Evolutionary conservation across 2,113 vertebrate species (phyloP), one percentile per base, ranked within the genome.

Genomic region (Scomber colias): DNA sequence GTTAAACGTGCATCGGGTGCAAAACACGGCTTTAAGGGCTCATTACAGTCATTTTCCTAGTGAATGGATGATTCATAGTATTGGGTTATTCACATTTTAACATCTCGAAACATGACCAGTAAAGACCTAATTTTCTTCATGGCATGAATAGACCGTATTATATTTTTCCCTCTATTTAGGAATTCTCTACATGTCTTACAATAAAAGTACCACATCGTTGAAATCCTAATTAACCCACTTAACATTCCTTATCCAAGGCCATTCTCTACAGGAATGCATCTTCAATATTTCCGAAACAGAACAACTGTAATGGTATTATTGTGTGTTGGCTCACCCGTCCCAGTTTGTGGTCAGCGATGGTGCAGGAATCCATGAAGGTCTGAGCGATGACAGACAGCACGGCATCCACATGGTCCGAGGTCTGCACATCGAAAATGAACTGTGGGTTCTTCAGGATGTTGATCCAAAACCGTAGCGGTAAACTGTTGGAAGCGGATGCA

Each of bases 361-460:
- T 99, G 79, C 98, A 99, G 66, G 98, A 98, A 40, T 99, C 98
- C 97, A 99, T 99, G 90, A 99, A 99, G 71, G 98, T 99, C 95
- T 99, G 98, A 0, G 98, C 97, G 1, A 99, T 99, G 93, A 99
- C 98, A 2, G 98, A 96, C 60, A 99, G 95, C 87, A 99, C 97
- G 0, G 98, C 97, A 0, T 99, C 98, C 71, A 98, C 96, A 0
- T 97, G 97, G 79, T 99, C 98, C 0, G 97, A 98, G 0, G 97
- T 97, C 92, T 99, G 98, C 74, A 99, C 97, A 10, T 99, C 97
- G 49, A 98, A 98, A 78, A 99, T 96, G 77, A 99, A 98, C 94
- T 99, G 97, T 0, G 98, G 98, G 79, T 99, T 99, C 94, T 99
- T 99, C 56, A 99, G 95, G 72, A 99, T 98, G 74, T 98, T 99